Evolutionary conservation across 2,888 invertebrate genomes (phyloP).

Genomic region (Oscheius onirici): DNA sequence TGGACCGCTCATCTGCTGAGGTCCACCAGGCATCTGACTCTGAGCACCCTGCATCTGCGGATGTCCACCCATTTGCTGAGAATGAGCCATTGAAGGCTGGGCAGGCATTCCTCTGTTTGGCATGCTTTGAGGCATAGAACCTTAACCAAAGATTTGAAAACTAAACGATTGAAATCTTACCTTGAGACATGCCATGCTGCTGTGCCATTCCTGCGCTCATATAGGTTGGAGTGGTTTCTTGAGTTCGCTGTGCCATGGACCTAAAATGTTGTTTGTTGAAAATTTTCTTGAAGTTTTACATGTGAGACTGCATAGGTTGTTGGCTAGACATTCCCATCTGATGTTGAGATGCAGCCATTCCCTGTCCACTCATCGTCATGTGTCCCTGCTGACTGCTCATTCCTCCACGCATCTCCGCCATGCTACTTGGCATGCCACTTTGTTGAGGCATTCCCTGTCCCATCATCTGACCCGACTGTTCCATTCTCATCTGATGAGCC

Average conservation of each 20-base stretch:
- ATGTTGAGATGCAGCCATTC: not conserved
- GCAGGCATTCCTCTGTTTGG: slow-evolving; percentile 3
- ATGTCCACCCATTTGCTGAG: slow-evolving; percentile 2
- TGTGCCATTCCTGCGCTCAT: not conserved
- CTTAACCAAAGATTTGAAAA: not conserved
- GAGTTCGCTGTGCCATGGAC: not conserved
- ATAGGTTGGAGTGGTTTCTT: slow-evolving; percentile 8
- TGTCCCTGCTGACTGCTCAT: no score
- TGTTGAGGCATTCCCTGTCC: not conserved
- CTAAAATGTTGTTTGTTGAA: not conserved
- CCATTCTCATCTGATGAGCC: slow-evolving; percentile 6
- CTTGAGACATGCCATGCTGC: not conserved
- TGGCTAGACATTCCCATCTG: not conserved
- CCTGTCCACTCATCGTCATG: not conserved
- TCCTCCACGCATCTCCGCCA: no score
- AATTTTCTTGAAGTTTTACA: not conserved
- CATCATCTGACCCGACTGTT: not conserved
- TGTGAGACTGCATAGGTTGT: slow-evolving; percentile 1
- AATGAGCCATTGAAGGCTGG: not conserved
- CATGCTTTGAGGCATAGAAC: not conserved
- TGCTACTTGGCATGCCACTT: not conserved
- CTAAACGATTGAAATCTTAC: not conserved
- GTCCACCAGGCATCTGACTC: not conserved
- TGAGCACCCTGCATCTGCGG: not conserved
- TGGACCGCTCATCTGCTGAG: not conserved